Conservation (phyloP, 2,113 vertebrate genomes). For the Spea multiplicata region DNA sequence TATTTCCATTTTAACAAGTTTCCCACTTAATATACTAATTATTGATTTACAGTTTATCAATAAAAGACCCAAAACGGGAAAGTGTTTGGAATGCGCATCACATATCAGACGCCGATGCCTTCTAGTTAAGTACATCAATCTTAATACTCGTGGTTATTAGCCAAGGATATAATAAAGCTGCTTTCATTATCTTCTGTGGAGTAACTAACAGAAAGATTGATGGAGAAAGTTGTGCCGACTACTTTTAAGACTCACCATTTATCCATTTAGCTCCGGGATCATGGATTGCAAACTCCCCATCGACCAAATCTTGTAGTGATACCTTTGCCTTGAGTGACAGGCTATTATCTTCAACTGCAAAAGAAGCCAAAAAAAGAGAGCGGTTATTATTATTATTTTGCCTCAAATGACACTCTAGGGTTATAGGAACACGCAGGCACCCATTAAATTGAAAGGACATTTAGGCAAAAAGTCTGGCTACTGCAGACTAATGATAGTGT, state of each 20-base stretch:
- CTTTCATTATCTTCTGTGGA: constrained; percentile 36
- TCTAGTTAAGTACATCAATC: constrained; percentile 36
- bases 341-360: constrained; percentile 85
- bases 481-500: too few relatives aligned
- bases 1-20: neutral
- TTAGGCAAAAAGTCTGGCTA: too few relatives aligned
- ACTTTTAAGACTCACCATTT: constrained; percentile 73
- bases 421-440: too few relatives aligned
- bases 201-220: constrained; percentile 41
- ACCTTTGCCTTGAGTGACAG: constrained; percentile 89
- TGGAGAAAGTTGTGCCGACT: constrained; percentile 32
- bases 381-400: constrained; percentile 48
- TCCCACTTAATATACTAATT: neutral
- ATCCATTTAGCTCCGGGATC: constrained; percentile 92
- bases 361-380: constrained; percentile 18
- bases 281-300: constrained; percentile 84
- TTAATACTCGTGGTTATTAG: constrained; percentile 36
- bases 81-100: neutral
- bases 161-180: constrained; percentile 40
- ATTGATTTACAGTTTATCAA: neutral
- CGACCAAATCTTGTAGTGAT: constrained; percentile 84
- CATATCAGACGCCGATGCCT: constrained; percentile 3
- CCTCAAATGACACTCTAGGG: too few relatives aligned
- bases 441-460: too few relatives aligned
- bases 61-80: neutral